Percentiles rank a stretch among this genome's conserved stretches.
These are phyloP conservation scores for Zapornia atra DNA, from an alignment of 2,113 vertebrate genomes.

Conservation along the genomic window DNA sequence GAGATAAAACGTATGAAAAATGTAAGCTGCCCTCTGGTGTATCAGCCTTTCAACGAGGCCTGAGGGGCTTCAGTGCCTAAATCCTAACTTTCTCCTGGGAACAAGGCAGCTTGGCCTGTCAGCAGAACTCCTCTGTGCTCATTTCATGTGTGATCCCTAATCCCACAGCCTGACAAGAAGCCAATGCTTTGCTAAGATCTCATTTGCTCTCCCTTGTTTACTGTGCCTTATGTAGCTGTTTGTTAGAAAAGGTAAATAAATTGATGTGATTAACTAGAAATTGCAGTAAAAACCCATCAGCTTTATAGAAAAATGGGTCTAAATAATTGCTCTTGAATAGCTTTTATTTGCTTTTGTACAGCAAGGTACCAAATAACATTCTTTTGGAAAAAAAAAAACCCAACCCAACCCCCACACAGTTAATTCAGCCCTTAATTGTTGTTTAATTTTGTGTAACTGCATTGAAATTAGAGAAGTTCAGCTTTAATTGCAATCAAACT, in stretches of 20 bases:
- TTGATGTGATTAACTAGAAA: background rate
- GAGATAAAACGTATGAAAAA: conserved; percentile 91
- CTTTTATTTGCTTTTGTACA: background rate
- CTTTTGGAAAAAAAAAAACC: rapidly evolving
- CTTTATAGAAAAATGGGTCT: background rate
- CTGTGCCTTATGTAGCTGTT: background rate
- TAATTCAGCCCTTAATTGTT: rapidly evolving
- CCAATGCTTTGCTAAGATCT: rapidly evolving
- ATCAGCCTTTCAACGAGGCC: background rate
- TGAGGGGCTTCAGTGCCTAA: background rate
- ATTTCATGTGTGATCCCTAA: background rate
- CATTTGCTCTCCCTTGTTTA: rapidly evolving
- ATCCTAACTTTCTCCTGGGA: conserved; percentile 1
- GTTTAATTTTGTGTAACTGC: background rate
- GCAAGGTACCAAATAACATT: background rate
- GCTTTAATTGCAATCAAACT: background rate
- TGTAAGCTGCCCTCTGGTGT: conserved; percentile 73
- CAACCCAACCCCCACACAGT: too few relatives aligned
- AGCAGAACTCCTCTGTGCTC: background rate
- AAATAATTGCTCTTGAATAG: background rate
- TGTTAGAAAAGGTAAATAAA: background rate
- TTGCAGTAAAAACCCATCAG: background rate
- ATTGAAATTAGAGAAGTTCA: background rate
- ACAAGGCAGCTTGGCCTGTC: background rate
- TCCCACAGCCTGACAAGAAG: background rate